These are phyloP conservation scores for Sminthurinus aureus DNA, from an alignment of 2,888 invertebrate species.

Conservation along the genomic window DNA sequence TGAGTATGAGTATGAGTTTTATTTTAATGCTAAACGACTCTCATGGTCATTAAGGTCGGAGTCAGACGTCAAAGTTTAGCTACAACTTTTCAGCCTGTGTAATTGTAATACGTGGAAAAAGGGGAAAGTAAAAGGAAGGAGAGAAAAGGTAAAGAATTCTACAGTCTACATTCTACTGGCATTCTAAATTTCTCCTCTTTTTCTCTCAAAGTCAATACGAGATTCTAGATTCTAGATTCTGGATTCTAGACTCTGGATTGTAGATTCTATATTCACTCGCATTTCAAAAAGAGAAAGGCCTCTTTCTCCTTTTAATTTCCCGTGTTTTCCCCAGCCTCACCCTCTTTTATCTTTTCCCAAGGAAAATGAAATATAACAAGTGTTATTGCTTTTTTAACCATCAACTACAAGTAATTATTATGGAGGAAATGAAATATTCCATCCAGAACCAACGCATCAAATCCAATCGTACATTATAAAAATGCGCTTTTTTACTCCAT, in stretches of 20 bases:
- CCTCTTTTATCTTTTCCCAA: background rate
- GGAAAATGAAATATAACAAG: constrained; percentile 6
- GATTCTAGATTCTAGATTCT: too few species aligned
- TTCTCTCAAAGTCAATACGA: background rate
- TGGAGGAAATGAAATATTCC: background rate
- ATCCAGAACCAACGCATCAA: background rate
- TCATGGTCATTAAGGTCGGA: constrained; percentile 22
- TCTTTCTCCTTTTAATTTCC: background rate
- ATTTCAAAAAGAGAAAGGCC: background rate
- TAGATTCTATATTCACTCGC: too few species aligned
- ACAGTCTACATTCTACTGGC: background rate
- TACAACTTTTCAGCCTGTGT: background rate
- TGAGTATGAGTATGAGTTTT: constrained; percentile 26
- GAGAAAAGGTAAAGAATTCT: too few species aligned
- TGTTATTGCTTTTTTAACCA: background rate
- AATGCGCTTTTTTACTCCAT: too few species aligned
- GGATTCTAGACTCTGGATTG: too few species aligned
- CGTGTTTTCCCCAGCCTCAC: background rate
- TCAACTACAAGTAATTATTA: background rate
- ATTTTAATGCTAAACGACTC: constrained; percentile 17
- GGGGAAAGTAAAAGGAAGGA: background rate
- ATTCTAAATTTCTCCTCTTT: background rate
- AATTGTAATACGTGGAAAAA: background rate
- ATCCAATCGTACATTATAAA: background rate
- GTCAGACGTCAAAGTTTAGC: constrained; percentile 20